Percentiles rank a stretch among this genome's conserved stretches.
These are phyloP conservation scores for Piaya cayana DNA, from an alignment of 2,113 vertebrate species.

Conservation along the genomic window DNA sequence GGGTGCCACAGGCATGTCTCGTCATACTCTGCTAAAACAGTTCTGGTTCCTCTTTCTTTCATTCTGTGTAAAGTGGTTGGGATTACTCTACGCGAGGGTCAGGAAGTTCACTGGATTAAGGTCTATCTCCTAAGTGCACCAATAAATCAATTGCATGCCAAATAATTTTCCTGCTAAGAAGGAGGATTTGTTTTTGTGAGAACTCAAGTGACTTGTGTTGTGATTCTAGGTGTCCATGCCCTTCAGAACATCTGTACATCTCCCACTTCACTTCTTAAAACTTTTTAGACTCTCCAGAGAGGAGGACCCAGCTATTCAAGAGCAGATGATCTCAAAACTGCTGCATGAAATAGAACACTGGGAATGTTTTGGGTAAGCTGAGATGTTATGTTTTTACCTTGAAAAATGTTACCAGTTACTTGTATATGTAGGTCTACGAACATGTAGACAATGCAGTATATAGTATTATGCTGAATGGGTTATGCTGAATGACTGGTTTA, in stretches of 20 bases:
- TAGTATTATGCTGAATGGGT: not conserved
- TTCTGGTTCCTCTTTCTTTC: not conserved
- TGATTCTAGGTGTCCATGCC: conserved; percentile 70
- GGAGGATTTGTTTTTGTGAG: not conserved
- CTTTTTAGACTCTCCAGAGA: conserved; percentile 47
- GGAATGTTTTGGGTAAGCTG: conserved; percentile 54
- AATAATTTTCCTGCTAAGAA: not conserved
- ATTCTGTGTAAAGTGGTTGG: conserved; percentile 5
- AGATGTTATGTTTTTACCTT: not conserved
- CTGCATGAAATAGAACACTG: conserved; percentile 37
- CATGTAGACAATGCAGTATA: not conserved
- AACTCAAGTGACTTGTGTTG: conserved; percentile 13
- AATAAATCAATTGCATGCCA: conserved; percentile 17
- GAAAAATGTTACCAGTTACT: not conserved
- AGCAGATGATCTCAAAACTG: conserved; percentile 18
- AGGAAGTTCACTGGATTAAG: conserved; percentile 42
- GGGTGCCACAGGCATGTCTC: not conserved
- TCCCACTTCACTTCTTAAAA: conserved; percentile 63
- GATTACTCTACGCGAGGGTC: conserved; percentile 1
- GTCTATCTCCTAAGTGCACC: conserved; percentile 10
- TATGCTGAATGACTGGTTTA: not conserved
- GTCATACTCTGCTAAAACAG: not conserved
- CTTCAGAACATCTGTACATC: conserved; percentile 57
- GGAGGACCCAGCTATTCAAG: conserved; percentile 17
- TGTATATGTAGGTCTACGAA: not conserved